Base-by-base conservation (phyloP, 2,888 invertebrate genomes). In the Lasioglossum morio region DNA sequence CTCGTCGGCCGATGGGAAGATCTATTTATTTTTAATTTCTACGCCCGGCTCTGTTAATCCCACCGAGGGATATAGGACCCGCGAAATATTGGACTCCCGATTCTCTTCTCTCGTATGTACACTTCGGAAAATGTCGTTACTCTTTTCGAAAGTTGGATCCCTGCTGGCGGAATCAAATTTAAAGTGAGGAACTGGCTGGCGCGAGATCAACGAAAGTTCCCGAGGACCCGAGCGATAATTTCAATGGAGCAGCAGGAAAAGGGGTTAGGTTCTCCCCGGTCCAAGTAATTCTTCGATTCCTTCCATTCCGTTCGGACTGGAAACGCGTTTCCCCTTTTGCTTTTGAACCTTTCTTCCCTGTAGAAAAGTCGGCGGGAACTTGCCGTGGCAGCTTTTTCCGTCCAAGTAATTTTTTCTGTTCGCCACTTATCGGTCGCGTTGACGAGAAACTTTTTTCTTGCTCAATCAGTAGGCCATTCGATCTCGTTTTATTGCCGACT, bases 261-360 rank as follows among this genome's bases (percentile, higher is more conserved):
- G 30, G 37, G 69, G 69, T 34, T 69, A 34, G 69, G 34, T 63
- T 63, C 63, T 30, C 30, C 7, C 63, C 63, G 63, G 30, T 30
- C 63, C 34, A 77, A 85, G 83, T 85, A 84, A 82, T 80, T 73
- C 80, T 60, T 57, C 81, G 84, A 74, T 77, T 77, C 81, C 77
- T 81, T 79, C 83, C 79, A 66, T 83, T 79, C 63, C 79, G 37
- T 2, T 12, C 37, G 30, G 37, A 12, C 10, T 69, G 37, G 12
- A 23, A 23, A 69, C 69, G 37, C 34, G 37, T 69, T 37, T 23
- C 37, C 66, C 66, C 66, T 34, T 69, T 23, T 12, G 66, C 66
- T 37, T 69, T 23, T 69, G 23, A 69, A 37, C 69, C 69, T 69
- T 69, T 69, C 69, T 37, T 69, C 37, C 23, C 10, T 4, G 37